Evolutionary conservation across 2,797 vertebrate species (phyloP).

Genomic region (Hafferia zeledoni): DNA sequence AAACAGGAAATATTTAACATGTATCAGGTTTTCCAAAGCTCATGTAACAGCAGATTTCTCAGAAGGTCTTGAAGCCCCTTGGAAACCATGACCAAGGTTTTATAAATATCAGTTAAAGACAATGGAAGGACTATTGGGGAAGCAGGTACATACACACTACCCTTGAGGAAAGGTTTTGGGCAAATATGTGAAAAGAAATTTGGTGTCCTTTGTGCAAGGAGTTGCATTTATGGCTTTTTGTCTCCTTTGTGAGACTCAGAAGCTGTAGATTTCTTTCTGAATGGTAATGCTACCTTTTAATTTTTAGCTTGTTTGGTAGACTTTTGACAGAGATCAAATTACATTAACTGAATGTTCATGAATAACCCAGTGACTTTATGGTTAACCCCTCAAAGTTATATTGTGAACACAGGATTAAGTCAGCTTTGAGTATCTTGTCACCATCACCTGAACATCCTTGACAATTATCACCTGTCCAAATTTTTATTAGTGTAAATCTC

Average conservation of each 20-base stretch:
- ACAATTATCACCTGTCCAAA: not conserved
- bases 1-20: not conserved
- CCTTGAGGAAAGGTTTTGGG: not conserved
- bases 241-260: not conserved
- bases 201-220: rapidly evolving
- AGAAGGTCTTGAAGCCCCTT: not conserved
- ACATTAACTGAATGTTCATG: not conserved
- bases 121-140: not conserved
- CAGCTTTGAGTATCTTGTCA: not conserved
- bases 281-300: not conserved
- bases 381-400: not conserved
- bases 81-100: not conserved
- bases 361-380: not conserved
- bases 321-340: not conserved
- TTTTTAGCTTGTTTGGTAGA: not conserved
- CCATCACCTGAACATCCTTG: not conserved
- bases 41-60: not conserved
- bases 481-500: not conserved
- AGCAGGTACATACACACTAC: not conserved
- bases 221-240: not conserved
- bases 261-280: not conserved
- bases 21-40: not conserved
- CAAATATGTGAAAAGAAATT: not conserved
- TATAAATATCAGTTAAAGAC: not conserved
- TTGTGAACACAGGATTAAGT: not conserved